Base-by-base conservation (phyloP, 2,113 vertebrate species). In the Pomatorhinus ruficollis region DNA sequence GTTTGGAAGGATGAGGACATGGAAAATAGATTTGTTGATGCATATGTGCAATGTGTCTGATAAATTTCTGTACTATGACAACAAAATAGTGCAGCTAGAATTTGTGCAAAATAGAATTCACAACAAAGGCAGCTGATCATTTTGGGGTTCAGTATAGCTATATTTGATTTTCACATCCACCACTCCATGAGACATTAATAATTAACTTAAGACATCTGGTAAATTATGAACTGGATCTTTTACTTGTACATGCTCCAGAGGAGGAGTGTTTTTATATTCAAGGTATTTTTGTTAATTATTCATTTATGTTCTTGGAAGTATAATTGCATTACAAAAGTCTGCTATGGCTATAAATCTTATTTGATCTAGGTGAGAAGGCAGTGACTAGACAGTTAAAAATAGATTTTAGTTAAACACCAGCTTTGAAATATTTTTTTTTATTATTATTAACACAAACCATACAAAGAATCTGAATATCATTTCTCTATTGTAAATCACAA, bases 91-190 rank as follows among this genome's bases (percentile, higher is more conserved):
- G 64, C 21, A 68, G 35, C 18, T 45, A 59, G 45, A 86, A n/a
- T 79, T 92, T 50, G 2, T 37, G 35, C 12, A 87, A 91, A 84
- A 40, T 50, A 22, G 17, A 82, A 75, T 81, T 90, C 42, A 86
- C 44, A 59, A 21, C 64, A 72, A 87, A 74, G 39, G 24, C 45
- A 85, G 66, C 60, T 44, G 57, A 39, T 69, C 9, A 49, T 68
- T 91, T 89, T 50, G 18, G 76, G 40, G 10, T 18, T 76, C 52
- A 31, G 5, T 70, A 23, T 44, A 77, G 28, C 50, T 31, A 57
- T 77, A 82, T 60, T 95, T 94, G 70, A 94, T 96, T 96, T 97
- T 79, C 63, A 57, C 12, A 80, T 49, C 27, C n/a, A 71, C 28
- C 24, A 65, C 60, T 79, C 40, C 40, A 33, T 18, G 18, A 68